Base-by-base conservation (phyloP, 1,140 invertebrate genomes). In the Magallana angulata region DNA sequence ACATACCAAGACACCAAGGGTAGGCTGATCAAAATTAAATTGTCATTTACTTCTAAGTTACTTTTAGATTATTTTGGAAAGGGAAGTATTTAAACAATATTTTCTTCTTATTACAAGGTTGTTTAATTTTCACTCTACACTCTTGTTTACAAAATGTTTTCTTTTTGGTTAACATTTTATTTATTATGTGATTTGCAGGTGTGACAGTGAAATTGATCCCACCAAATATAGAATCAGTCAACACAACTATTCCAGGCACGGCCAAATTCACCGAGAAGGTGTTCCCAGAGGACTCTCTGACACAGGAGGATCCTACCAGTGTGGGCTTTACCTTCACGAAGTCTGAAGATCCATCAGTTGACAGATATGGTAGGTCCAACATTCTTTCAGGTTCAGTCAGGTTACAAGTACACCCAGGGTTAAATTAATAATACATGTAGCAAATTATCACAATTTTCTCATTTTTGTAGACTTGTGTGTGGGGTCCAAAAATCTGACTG, bases 201-300 rank as follows among this genome's bases (percentile, higher is more conserved):
- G 84, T 90, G 7, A 91, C 90, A 9, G 90, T 90, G n/a, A 58
- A 88, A 14, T 59, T 90, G 48, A 86, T 85, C 12, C 80, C 85
- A 12, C 90, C 90, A 57, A 36, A 81, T n/a, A 81, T 89, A 14
- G 86, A 88, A 82, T 84, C 87, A 60, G 86, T 91, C 30, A 87
- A 87, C 57, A 86, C 84, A 16, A 82, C 68, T 1, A 71, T 84
- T 1, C 59, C 82, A 59, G 87, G 64, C 24, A 85, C 85, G 59
- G 82, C 81, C n/a, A 36, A 76, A 14, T 86, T 90, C 80, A 48
- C 64, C 7, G 59, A 81, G 7, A 48, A 56, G 6, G 89, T 90
- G 1, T 76, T 85, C 57, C 89, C 89, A 64, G 8, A 57, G 30
- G 64, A 82, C 24, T 48, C 89, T 6, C 86, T 82, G 80, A 60